phyloP scores from a whole-genome alignment of 1,140 invertebrate species.

The Atta colombica region DNA sequence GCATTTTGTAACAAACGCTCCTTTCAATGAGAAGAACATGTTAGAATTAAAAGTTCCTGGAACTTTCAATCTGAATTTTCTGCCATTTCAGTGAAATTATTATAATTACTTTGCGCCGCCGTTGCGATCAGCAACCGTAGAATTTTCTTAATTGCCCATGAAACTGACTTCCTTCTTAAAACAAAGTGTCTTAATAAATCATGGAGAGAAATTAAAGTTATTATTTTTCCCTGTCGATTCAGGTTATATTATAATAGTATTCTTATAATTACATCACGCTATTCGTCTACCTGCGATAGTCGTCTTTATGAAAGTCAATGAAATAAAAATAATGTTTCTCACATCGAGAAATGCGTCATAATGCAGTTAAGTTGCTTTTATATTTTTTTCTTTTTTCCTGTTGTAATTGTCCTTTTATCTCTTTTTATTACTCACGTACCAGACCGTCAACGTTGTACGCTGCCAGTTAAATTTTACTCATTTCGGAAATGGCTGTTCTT shows the following conservation, averaged over 20 bases:
- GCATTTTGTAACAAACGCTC: neutral
- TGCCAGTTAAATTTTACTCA: neutral
- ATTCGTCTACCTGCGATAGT: neutral
- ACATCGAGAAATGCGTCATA: neutral
- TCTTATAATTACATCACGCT: neutral
- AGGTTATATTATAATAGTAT: slow-evolving; percentile 1
- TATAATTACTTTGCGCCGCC: slow-evolving; percentile 12
- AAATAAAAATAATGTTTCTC: slow-evolving; percentile 10
- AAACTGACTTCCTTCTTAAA: slow-evolving; percentile 14
- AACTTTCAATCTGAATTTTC: slow-evolving; percentile 32
- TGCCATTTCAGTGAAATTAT: slow-evolving; percentile 46
- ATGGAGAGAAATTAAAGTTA: slow-evolving; percentile 15
- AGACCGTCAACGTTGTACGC: neutral
- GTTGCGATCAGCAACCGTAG: slow-evolving; percentile 19
- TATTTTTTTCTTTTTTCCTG: neutral
- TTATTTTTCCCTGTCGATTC: slow-evolving; percentile 15
- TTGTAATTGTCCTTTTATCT: too few relatives aligned
- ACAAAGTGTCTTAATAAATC: slow-evolving; percentile 46
- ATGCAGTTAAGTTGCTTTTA: neutral
- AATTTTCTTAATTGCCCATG: slow-evolving; percentile 39
- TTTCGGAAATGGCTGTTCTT: neutral
- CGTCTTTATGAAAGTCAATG: neutral
- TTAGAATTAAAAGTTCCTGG: slow-evolving; percentile 39
- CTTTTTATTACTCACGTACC: too few relatives aligned
- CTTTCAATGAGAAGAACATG: neutral